Evolutionary conservation across 2,888 invertebrate genomes (phyloP), one percentile per base, ranked within the genome.

Genomic region (Drosophila pseudotalamancana): DNA sequence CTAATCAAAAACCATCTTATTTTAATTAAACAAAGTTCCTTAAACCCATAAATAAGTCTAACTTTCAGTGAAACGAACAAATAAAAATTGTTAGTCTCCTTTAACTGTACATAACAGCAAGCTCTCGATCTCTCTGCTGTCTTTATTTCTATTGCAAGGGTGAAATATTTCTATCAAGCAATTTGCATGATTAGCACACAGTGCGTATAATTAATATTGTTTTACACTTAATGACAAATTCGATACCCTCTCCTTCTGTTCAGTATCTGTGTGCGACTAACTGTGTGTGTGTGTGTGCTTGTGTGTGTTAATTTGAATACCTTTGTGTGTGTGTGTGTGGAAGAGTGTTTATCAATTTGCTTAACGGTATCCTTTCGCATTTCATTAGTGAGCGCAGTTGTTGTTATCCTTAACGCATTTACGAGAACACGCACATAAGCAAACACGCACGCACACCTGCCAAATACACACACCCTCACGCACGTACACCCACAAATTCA

Each of bases 171-270:
- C 14, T 27, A 19, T 18, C 19, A 42, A 37, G 12, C 40, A 57
- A 60, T 51, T 57, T 53, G 56, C 49, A 45, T 49, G 46, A 62
- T 49, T 60, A 49, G 48, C 35, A 55, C 53, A 81, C 74, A 59
- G 71, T 73, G 81, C 78, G 75, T 84, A 70, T 77, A 70, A 74
- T 84, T 77, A 68, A 81, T 77, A 66, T 81, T 57, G 77, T 45
- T 77, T 72, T 63, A 50, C 71, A 59, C 62, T 54, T 49, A 54
- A 55, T 39, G 65, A 43, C 29, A 53, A 31, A 21, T 12, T 27
- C 49, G 12, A 16, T 9, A 6, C 8, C 19, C 16, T 14, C 31
- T 32, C n/a, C 27, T 9, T 6, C 8, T 11, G 9, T 19, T 3
- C 14, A 6, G 6, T 18, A 11, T 16, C 11, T 21, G n/a, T 34